Evolutionary conservation across 2,797 vertebrate genomes (phyloP).

Genomic region (Ptychobarbus kaznakovi): DNA sequence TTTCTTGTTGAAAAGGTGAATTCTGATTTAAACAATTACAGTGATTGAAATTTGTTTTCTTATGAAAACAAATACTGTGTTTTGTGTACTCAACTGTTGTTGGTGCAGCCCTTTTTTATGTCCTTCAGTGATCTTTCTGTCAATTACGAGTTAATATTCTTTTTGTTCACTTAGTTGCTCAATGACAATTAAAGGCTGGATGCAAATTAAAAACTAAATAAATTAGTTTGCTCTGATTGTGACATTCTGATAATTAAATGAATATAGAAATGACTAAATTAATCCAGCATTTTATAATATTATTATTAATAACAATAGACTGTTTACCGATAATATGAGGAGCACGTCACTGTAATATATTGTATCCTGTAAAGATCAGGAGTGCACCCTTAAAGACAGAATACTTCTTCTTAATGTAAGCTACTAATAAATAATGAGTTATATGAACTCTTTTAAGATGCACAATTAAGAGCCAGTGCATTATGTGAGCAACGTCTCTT

Average conservation of each 20-base stretch:
- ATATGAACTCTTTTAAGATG: conserved; percentile 23
- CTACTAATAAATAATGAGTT: conserved; percentile 40
- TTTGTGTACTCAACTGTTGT: conserved; percentile 12
- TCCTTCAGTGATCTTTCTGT: neutral
- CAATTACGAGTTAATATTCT: conserved; percentile 20
- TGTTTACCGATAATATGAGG: conserved; percentile 20
- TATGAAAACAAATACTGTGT: conserved; percentile 17
- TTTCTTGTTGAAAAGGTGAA: conserved; percentile 18
- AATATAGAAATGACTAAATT: conserved; percentile 11
- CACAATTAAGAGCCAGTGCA: conserved; percentile 37
- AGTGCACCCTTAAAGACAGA: conserved; percentile 31
- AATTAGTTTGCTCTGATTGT: neutral
- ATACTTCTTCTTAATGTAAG: conserved; percentile 42
- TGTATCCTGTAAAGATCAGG: conserved; percentile 18
- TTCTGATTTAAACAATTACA: conserved; percentile 29
- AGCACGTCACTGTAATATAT: conserved; percentile 16
- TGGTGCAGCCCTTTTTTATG: neutral
- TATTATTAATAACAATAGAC: conserved; percentile 17
- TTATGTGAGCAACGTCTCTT: conserved; percentile 8
- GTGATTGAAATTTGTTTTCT: conserved; percentile 16
- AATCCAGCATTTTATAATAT: conserved; percentile 17
- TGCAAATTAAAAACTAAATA: neutral
- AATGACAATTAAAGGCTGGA: neutral
- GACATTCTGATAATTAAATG: conserved; percentile 9
- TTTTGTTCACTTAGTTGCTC: conserved; percentile 25